These are phyloP conservation scores for Parotocinclus haroldoi DNA, from an alignment of 2,797 vertebrate genomes.

Conservation along the genomic window DNA sequence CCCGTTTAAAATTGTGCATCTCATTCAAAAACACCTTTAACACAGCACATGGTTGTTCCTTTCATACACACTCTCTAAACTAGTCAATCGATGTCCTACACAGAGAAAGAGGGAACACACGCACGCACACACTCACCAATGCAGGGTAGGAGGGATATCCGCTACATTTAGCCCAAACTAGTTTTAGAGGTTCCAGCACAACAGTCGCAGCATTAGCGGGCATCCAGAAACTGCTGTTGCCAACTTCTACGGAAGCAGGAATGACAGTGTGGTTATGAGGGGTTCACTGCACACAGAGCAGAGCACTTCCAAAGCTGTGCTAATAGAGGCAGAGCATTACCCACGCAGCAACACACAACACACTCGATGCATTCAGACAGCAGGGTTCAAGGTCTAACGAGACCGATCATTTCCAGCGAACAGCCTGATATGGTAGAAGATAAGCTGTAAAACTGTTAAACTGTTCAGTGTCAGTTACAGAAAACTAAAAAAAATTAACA, in stretches of 20 bases:
- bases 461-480: no score
- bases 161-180: conserved; percentile 99
- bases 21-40: no score
- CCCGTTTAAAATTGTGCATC: no score
- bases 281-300: conserved; percentile 41
- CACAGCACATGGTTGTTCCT: no score
- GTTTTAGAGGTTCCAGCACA: conserved; percentile 92
- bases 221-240: conserved; percentile 96
- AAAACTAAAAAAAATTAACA: no score
- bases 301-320: conserved; percentile 46
- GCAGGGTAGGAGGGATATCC: conserved; percentile 98
- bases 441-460: no score
- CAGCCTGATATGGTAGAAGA: no score
- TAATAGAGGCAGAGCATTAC: conserved; percentile 29
- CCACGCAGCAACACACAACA: conserved; percentile 28
- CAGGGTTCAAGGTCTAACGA: no score
- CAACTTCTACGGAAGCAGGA: conserved; percentile 84
- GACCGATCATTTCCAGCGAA: no score
- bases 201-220: conserved; percentile 87
- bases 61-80: no score
- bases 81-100: no score
- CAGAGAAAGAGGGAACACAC: no score
- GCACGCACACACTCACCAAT: conserved; percentile 82
- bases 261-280: conserved; percentile 63
- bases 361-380: conserved; percentile 6